Evolutionary conservation across 2,888 invertebrate species (phyloP), one percentile per base, ranked within the genome.

Genomic region (Ypsolopha scabrella): DNA sequence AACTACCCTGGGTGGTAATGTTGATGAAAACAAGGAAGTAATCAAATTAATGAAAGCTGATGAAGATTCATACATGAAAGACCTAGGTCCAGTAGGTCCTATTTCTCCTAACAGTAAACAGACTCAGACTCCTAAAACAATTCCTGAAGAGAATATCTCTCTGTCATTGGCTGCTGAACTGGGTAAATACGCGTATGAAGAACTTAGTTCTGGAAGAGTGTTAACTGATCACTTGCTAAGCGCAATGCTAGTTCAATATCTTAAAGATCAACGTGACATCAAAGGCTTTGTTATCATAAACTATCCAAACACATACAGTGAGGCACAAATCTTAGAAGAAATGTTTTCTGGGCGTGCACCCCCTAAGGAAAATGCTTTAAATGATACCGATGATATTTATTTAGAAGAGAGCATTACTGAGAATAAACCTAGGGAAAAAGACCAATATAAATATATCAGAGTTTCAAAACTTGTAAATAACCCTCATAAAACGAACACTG

Each of bases 261-360:
- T 92, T 13, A 88, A 87, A 64, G 75, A 73, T 37, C 71, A 88
- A 53, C 52, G 63, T 1, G 67, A 83, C 44, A 78, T 88, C 41
- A 63, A 81, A 13, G 90, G 90, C 6, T 92, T 91, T 85, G 89
- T 88, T n/a, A 73, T 92, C 47, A 70, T 91, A 43, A 90, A 92
- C 65, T 92, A 88, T 62, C 92, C 92, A 0, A 82, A 81, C 53
- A 83, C 77, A 6, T 88, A 88, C 52, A 72, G 83, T 35, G 89
- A 91, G 69, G 89, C 90, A 41, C 80, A 82, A 58, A 75, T 88
- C 44, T 66, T 92, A 37, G 92, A 92, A 70, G 88, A 88, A 69
- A 79, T 80, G 1, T 76, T 92, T 62, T 86, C 88, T 8, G 90
- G 90, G 0, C 65, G 63, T 45, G 68, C 70, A 44, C 78, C 90